phyloP scores from a whole-genome alignment of 1,140 invertebrate species.

The Frieseomelitta varia region DNA sequence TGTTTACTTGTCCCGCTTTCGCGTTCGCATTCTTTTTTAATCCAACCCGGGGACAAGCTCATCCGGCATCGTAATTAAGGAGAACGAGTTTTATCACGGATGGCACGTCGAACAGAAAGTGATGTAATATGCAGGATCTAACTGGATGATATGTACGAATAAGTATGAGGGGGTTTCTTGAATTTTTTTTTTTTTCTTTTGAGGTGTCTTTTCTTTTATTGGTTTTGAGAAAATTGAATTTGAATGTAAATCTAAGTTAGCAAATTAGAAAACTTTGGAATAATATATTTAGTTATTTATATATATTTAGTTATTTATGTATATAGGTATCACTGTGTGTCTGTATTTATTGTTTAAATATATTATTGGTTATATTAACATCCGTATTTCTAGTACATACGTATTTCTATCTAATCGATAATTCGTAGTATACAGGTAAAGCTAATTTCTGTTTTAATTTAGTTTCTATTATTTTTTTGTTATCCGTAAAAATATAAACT shows the following conservation, averaged over 20 bases:
- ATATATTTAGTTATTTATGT: too few relatives aligned
- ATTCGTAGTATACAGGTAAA: too few relatives aligned
- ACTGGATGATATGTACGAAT: background rate
- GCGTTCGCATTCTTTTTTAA: conserved; percentile 1
- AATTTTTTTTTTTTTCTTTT: background rate
- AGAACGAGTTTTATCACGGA: background rate
- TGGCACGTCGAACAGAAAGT: background rate
- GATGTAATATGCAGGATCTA: background rate
- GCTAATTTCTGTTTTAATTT: too few relatives aligned
- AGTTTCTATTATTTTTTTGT: too few relatives aligned
- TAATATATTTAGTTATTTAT: background rate
- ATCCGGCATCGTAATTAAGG: conserved; percentile 7
- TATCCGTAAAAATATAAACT: too few relatives aligned
- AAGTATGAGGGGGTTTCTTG: too few relatives aligned
- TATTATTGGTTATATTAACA: too few relatives aligned
- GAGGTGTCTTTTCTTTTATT: too few relatives aligned
- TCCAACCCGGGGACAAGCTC: background rate
- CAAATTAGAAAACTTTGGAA: background rate
- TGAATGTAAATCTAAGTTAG: background rate
- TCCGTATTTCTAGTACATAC: too few relatives aligned
- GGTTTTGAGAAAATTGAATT: background rate
- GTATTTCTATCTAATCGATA: too few relatives aligned
- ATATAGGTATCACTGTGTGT: background rate
- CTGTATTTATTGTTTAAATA: too few relatives aligned
- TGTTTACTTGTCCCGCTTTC: conserved; percentile 2